Percentiles rank a stretch among this genome's conserved stretches.
Evolutionary conservation across 2,113 vertebrate species (phyloP).

Genomic region (Cathartes aura): DNA sequence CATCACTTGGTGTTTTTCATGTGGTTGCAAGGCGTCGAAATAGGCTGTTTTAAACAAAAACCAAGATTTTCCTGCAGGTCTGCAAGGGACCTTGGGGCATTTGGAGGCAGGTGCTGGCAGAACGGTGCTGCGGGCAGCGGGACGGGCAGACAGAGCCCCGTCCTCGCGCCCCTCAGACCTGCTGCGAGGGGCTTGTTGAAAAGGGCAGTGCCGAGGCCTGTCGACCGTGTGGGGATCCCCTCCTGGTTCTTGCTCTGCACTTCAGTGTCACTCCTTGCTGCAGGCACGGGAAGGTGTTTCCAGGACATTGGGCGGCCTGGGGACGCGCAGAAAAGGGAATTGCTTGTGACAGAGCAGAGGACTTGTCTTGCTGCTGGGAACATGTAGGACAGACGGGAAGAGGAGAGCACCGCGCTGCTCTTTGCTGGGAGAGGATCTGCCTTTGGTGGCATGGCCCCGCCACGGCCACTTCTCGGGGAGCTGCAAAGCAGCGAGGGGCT

Average conservation of each 20-base stretch:
- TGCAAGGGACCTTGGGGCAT: not conserved
- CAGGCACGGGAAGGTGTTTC: not conserved
- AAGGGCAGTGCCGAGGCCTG: not conserved
- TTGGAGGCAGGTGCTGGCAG: not conserved
- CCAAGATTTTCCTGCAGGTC: not conserved
- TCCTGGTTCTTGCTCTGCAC: not conserved
- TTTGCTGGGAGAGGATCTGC: not conserved
- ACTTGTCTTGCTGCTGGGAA: not conserved
- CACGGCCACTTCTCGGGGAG: not conserved
- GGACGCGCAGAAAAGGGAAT: not conserved
- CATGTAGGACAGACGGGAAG: rapidly evolving
- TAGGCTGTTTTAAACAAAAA: not conserved
- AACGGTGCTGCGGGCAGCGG: not conserved
- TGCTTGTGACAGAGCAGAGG: slow-evolving; percentile 30
- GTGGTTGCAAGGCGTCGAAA: not conserved
- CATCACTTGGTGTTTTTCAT: not conserved
- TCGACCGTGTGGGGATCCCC: not conserved
- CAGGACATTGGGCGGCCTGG: not conserved
- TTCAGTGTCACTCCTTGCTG: not conserved
- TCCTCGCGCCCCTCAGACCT: rapidly evolving
- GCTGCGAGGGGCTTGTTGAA: not conserved
- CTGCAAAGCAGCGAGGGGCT: not conserved
- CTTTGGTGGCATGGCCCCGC: not conserved
- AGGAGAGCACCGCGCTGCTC: not conserved
- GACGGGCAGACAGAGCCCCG: not conserved